Percentiles rank a stretch among this genome's conserved stretches.
phyloP scores from a whole-genome alignment of 2,888 invertebrate genomes.

The Plebejus argus region DNA sequence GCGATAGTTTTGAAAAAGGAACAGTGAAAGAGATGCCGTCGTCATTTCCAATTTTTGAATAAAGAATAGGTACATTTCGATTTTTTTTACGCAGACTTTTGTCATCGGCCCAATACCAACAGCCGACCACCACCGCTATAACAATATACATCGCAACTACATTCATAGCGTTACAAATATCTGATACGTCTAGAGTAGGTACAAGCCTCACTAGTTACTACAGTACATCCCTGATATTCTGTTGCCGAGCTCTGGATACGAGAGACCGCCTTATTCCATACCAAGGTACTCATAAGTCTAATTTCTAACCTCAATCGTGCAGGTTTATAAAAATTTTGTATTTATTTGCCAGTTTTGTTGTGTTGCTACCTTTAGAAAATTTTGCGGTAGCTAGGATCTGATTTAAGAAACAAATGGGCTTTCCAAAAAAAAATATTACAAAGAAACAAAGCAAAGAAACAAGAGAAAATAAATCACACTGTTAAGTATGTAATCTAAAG shows the following conservation, averaged over 20 bases:
- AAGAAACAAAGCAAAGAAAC: background rate
- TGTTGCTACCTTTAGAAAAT: too few species aligned
- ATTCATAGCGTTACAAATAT: slow-evolving; percentile 69
- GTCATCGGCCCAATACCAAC: background rate
- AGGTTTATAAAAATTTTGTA: too few species aligned
- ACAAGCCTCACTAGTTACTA: slow-evolving; percentile 65
- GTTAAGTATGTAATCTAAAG: background rate
- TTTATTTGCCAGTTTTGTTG: too few species aligned
- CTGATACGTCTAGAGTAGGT: slow-evolving; percentile 66
- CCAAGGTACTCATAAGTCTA: background rate
- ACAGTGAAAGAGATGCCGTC: background rate
- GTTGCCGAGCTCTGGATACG: slow-evolving; percentile 36
- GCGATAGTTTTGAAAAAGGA: background rate
- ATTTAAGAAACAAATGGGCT: background rate
- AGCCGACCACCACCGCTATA: slow-evolving; percentile 38
- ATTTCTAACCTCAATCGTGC: too few species aligned
- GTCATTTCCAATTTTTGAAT: background rate
- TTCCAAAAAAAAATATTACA: background rate
- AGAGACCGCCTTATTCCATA: background rate
- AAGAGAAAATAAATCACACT: background rate
- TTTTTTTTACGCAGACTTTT: background rate
- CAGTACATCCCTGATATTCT: slow-evolving; percentile 69
- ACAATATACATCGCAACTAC: slow-evolving; percentile 49
- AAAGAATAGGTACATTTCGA: background rate
- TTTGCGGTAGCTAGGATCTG: background rate